Conservation (phyloP, 2,797 vertebrate species). For the Bufotes viridis region DNA sequence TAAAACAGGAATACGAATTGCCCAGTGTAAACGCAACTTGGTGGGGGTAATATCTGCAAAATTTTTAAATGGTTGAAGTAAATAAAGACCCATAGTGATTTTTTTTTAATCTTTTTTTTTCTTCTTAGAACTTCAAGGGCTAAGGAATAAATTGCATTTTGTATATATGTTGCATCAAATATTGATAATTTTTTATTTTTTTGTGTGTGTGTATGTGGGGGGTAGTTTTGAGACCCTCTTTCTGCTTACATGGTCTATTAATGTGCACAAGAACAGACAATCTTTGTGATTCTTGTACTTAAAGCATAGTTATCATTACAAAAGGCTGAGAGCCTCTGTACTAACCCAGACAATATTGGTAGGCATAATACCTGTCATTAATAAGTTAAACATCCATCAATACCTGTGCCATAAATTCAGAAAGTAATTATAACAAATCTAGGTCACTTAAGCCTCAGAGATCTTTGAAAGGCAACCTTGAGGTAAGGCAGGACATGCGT, state of each 20-base stretch:
- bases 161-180: not conserved
- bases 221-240: not conserved
- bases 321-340: constrained; percentile 10
- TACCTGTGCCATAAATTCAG: constrained; percentile 47
- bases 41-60: not conserved
- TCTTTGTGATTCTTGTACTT: constrained; percentile 24
- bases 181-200: no score
- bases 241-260: not conserved
- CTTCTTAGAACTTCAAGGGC: not conserved
- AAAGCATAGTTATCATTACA: constrained; percentile 31
- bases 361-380: constrained; percentile 34
- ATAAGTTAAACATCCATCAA: constrained; percentile 53
- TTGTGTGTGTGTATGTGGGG: no score
- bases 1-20: not conserved
- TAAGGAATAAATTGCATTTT: not conserved
- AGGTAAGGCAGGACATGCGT: constrained; percentile 42
- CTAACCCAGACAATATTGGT: constrained; percentile 29
- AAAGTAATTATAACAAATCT: constrained; percentile 55
- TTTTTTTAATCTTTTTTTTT: not conserved
- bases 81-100: no score
- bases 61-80: not conserved
- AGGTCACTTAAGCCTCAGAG: constrained; percentile 55
- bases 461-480: constrained; percentile 42
- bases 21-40: not conserved
- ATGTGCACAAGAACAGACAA: not conserved